Conservation (phyloP, 2,797 vertebrate genomes). For the Peromyscus melanophrys region DNA sequence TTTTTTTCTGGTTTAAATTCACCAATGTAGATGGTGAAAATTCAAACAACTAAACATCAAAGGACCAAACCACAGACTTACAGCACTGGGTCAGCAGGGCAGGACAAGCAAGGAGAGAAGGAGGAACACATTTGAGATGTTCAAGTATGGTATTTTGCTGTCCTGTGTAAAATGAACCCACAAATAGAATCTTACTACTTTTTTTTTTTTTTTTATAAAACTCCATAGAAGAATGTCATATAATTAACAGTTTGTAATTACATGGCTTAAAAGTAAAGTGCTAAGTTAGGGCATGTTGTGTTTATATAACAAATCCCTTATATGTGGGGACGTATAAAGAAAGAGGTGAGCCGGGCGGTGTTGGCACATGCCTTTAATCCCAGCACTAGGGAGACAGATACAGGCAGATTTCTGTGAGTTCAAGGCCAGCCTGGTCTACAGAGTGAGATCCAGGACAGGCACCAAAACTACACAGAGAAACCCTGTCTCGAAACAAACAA, state of each 20-base stretch:
- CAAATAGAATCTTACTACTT: neutral
- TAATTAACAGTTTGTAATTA: neutral
- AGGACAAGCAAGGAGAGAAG: neutral
- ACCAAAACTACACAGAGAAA: no score
- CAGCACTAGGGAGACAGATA: no score
- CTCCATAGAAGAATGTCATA: neutral
- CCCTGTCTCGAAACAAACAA: no score
- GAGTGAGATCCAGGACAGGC: no score
- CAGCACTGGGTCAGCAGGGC: neutral
- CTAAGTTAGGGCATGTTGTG: neutral
- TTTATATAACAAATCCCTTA: neutral
- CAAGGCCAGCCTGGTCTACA: no score
- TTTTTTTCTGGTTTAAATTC: slow-evolving; percentile 82
- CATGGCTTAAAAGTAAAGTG: neutral
- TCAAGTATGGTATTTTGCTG: neutral
- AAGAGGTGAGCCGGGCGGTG: neutral
- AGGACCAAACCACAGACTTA: slow-evolving; percentile 21
- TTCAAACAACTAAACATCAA: slow-evolving; percentile 84
- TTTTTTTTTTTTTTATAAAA: slow-evolving; percentile 7
- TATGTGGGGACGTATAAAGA: neutral
- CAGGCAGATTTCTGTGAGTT: no score
- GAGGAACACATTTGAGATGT: neutral
- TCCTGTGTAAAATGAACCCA: neutral
- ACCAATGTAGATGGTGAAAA: slow-evolving; percentile 80
- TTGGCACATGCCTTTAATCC: no score